Evolutionary conservation across 2,888 invertebrate genomes (phyloP), one percentile per base, ranked within the genome.

Genomic region (Phortica okadai): DNA sequence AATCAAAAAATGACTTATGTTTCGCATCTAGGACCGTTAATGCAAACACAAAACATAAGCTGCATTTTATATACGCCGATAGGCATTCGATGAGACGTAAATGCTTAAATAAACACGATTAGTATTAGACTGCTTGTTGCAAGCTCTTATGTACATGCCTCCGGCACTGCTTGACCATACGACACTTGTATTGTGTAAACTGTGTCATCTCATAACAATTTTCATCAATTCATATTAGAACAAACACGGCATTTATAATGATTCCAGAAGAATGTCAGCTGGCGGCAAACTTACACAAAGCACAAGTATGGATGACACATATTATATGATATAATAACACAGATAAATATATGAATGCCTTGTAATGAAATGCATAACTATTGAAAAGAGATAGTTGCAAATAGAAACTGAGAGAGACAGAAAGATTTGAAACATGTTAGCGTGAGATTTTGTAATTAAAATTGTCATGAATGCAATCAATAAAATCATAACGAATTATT

Each of bases 401-500:
- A 33, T 33, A 5, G 33, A 2, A 14, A 50, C 4, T 50, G 8
- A 11, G 50, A 50, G 50, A 8, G 50, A 50, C 4, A 11, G 50
- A 11, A 2, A 11, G 8, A 50, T 14, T 62, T 16, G 62, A 16
- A 62, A 62, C 10, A 25, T n/a, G 10, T 62, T 62, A 62, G 62
- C 62, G 7, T 25, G 62, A 16, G 10, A 4, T 21, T 62, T 62
- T 25, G 62, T 62, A 62, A 62, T 62, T 21, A 62, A 2, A 62
- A 21, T 25, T 62, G 16, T 16, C 10, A 25, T 62, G 25, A n/a
- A 25, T 56, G 33, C 14, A 7, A 59, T 59, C 16, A 59, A 59
- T 59, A 59, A 25, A 62, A 25, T 62, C 25, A 25, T 62, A 25
- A 62, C 25, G 62, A 62, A 62, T 62, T 62, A 62, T 62, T 62